A percentile compares a stretch with the other conserved stretches of the same genome.
These are phyloP conservation scores for Cebidichthys violaceus DNA, from an alignment of 2,113 vertebrate genomes.

Conservation along the genomic window DNA sequence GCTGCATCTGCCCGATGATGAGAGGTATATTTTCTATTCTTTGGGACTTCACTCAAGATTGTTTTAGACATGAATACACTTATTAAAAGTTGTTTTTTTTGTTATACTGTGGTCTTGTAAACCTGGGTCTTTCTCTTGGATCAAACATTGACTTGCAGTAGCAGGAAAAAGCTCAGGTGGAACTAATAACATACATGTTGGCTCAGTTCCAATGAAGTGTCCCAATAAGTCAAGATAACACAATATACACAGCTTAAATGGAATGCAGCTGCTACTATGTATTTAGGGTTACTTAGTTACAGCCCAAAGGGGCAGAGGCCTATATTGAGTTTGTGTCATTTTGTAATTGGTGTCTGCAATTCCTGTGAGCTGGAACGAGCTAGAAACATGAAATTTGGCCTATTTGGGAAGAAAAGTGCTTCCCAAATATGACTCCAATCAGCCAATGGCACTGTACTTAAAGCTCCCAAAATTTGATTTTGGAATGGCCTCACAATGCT, in stretches of 20 bases:
- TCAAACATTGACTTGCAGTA: background rate
- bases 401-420: no score
- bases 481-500: background rate
- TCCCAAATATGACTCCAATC: background rate
- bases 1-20: constrained; percentile 90
- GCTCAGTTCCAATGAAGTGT: background rate
- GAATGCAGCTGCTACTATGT: no score
- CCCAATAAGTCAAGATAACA: background rate
- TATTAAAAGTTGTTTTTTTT: background rate
- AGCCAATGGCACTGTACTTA: background rate
- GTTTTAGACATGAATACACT: background rate
- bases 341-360: background rate
- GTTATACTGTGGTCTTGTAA: background rate
- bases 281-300: no score
- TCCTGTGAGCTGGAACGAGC: background rate
- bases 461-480: background rate
- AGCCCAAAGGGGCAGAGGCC: no score
- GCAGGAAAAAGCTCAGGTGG: background rate
- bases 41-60: background rate
- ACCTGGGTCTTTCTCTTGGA: background rate
- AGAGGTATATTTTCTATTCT: constrained; percentile 78
- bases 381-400: background rate
- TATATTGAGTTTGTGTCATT: no score
- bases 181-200: background rate
- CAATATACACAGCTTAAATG: background rate